Conservation (phyloP, 2,888 invertebrate species). For the Masnerella sp. region DNA sequence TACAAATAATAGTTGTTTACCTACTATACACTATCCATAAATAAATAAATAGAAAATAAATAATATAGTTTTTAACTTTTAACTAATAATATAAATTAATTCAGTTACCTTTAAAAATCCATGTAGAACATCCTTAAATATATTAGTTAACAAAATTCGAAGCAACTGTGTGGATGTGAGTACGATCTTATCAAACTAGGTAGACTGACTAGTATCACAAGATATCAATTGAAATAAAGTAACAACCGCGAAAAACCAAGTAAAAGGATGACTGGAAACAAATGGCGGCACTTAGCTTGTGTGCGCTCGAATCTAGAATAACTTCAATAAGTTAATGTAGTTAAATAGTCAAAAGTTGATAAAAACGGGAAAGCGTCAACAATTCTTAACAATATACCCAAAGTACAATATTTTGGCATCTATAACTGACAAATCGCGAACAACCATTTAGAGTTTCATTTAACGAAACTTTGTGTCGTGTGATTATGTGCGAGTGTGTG, state of each 20-base stretch:
- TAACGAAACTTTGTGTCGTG: slow-evolving; percentile 66
- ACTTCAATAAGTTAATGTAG: slow-evolving; percentile 68
- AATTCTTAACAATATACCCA: slow-evolving; percentile 72
- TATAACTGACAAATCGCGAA: slow-evolving; percentile 73
- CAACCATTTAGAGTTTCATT: slow-evolving; percentile 72
- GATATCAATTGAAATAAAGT: slow-evolving; percentile 52
- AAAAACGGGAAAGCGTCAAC: slow-evolving; percentile 74
- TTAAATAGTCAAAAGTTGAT: slow-evolving; percentile 72
- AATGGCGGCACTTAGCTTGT: slow-evolving; percentile 26
- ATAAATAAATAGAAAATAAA: too few relatives aligned
- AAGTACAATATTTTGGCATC: slow-evolving; percentile 70
- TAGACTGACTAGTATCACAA: slow-evolving; percentile 60
- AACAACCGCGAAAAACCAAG: slow-evolving; percentile 45
- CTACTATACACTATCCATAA: too few relatives aligned
- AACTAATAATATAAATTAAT: too few relatives aligned
- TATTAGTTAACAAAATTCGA: slow-evolving; percentile 45
- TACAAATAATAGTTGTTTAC: too few relatives aligned
- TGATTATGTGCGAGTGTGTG: slow-evolving; percentile 10
- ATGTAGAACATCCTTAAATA: background rate
- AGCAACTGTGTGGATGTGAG: slow-evolving; percentile 45
- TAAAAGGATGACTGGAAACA: slow-evolving; percentile 41
- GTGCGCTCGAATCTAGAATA: slow-evolving; percentile 60
- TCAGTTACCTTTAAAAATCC: too few relatives aligned
- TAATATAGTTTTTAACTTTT: too few relatives aligned
- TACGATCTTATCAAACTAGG: slow-evolving; percentile 49